Evolutionary conservation across 2,113 vertebrate species (phyloP), one percentile per base, ranked within the genome.

Genomic region (Meriones unguiculatus): DNA sequence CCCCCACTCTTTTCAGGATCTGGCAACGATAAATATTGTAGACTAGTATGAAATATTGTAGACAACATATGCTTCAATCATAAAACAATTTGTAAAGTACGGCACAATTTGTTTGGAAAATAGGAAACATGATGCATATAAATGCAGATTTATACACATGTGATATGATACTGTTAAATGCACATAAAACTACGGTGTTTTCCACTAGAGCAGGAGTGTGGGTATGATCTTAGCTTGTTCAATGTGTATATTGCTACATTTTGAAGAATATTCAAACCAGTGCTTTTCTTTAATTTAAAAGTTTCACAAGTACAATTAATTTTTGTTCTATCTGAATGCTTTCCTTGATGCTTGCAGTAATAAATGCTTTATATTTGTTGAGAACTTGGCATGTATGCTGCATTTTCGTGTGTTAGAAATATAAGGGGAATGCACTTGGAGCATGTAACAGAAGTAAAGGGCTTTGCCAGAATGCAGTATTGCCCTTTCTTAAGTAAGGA

Each of bases 291-390:
- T 78, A 92, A 89, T 75, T 75, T 32, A 54, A n/a, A 77, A 95
- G 4, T 86, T 90, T 96, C 67, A 95, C 28, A 92, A 87, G 41
- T 81, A 70, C 54, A 92, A 89, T 89, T 89, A 85, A 84, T 72
- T 75, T 89, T 92, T 13, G 80, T 92, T 87, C 69, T 57, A 57
- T 67, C 64, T 93, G 52, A 2, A 38, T 93, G 12, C 14, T 76
- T 93, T 87, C 38, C 92, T 87, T 73, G 28, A 82, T 93, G 4
- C 59, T 96, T 87, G 24, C 91, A 67, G 62, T 62, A 76, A 75
- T n/a, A 90, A 41, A 75, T 64, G 1, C 7, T 96, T 57, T 65
- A 65, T 73, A 57, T 84, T 32, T 65, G 70, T 17, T 67, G 46
- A 87, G 20, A 75, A 78, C 8, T 57, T 75, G 35, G 64, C 41